Evolutionary conservation across 2,113 vertebrate species (phyloP), one percentile per base, ranked within the genome.

Genomic region (Laterallus jamaicensis): DNA sequence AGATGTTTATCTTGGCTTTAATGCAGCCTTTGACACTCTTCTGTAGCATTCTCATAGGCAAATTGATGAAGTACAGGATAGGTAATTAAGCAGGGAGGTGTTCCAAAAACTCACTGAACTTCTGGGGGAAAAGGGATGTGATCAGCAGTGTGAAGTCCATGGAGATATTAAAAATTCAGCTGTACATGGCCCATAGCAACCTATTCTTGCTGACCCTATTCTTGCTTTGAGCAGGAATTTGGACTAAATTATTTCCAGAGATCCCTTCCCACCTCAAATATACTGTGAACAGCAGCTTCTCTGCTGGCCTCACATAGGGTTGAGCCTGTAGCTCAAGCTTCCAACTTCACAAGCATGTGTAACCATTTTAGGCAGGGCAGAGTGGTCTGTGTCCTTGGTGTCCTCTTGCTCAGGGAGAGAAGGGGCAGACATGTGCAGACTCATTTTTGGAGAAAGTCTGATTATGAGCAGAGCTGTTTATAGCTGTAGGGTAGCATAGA

Each of bases 121-220:
- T 5, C 0, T 7, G 32, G 1, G 5, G 2, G 88, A 17, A 83
- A 78, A 50, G 3, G 1, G 1, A 40, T 81, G 21, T 50, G 47
- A 49, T 19, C 19, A 82, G 3, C 52, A 81, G 28, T 19, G 31
- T 7, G 12, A 81, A 60, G 8, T 10, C 13, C 17, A 82, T 29
- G 26, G 29, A 80, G 11, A 31, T 80, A 62, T 7, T 29, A 55
- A 86, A 90, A 88, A 40, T 15, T 5, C 28, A 71, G 5, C 52
- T 40, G 18, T 63, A 50, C 4, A 2, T 31, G 13, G 4, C 15
- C 15, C 15, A 50, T 44, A 31, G 22, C 14, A 90, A 50, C 13
- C 24, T 82, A 21, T 9, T 67, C 17, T 69, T 55, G 8, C 25
- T 88, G 28, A 55, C 11, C 9, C 8, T 35, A 35, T 35, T 35